Conservation (phyloP, 2,113 vertebrate species). For the Mixornis gularis region DNA sequence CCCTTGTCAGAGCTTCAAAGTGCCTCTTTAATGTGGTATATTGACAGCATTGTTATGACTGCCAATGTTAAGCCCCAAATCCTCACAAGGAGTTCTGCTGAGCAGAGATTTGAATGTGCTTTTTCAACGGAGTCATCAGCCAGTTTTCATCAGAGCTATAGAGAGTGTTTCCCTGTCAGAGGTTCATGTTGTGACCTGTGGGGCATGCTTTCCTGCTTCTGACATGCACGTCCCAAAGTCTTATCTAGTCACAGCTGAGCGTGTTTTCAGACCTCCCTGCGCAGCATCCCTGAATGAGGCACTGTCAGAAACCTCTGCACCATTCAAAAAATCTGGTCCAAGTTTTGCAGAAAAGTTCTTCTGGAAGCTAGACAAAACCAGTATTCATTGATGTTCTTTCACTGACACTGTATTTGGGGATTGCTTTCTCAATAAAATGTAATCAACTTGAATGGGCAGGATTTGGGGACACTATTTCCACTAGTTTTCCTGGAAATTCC, state of each 20-base stretch:
- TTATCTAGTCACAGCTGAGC: neutral
- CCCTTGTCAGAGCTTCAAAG: neutral
- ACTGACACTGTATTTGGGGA: neutral
- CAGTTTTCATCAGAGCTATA: neutral
- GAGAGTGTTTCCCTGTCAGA: neutral
- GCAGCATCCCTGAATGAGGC: neutral
- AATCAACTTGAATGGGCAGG: neutral
- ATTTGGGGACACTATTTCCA: neutral
- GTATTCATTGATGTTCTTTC: rapidly evolving
- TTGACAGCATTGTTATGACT: constrained; percentile 1
- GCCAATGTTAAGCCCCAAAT: constrained; percentile 21
- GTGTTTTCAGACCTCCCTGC: neutral
- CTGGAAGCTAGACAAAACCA: neutral
- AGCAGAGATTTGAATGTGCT: neutral
- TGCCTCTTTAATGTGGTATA: constrained; percentile 2
- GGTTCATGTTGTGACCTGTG: neutral
- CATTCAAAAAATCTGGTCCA: neutral
- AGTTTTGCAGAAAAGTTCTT: neutral
- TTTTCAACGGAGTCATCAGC: neutral
- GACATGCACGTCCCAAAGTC: neutral
- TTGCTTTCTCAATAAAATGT: neutral
- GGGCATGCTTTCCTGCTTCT: neutral
- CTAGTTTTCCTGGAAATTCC: neutral
- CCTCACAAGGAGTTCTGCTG: neutral
- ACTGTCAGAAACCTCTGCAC: neutral